Percentiles rank a stretch among this genome's conserved stretches.
Evolutionary conservation across 2,888 invertebrate species (phyloP).

Genomic region (Chorisops tibialis): DNA sequence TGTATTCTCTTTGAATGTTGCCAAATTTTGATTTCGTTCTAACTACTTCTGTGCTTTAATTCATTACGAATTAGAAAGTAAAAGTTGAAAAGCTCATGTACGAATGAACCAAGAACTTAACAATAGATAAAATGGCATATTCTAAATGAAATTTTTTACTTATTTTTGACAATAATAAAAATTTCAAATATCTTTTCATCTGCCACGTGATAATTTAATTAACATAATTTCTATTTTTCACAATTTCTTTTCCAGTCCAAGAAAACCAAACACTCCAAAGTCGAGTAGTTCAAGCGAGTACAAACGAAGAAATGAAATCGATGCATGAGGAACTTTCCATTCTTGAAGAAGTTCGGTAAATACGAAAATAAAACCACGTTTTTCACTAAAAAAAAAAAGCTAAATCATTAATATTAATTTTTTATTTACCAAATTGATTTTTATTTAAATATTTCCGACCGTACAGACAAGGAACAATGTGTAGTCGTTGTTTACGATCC

Average conservation of each 20-base stretch:
- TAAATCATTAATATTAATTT: background rate
- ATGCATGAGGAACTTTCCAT: constrained; percentile 80
- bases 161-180: too few relatives aligned
- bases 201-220: too few relatives aligned
- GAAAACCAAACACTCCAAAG: constrained; percentile 50
- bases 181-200: too few relatives aligned
- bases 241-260: constrained; percentile 40
- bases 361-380: background rate
- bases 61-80: too few relatives aligned
- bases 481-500: constrained; percentile 73
- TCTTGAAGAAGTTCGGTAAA: constrained; percentile 79
- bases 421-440: background rate
- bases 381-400: background rate
- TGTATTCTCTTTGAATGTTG: too few relatives aligned
- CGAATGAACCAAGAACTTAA: too few relatives aligned
- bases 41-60: too few relatives aligned
- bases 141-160: too few relatives aligned
- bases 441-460: background rate
- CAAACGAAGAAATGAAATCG: constrained; percentile 74
- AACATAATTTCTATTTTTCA: background rate
- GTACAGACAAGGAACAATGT: constrained; percentile 74
- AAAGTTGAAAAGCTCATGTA: too few relatives aligned
- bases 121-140: too few relatives aligned
- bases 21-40: too few relatives aligned
- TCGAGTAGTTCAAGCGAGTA: constrained; percentile 49